Evolutionary conservation across 2,888 invertebrate species (phyloP), one percentile per base, ranked within the genome.

Genomic region (Micoletzkya japonica): DNA sequence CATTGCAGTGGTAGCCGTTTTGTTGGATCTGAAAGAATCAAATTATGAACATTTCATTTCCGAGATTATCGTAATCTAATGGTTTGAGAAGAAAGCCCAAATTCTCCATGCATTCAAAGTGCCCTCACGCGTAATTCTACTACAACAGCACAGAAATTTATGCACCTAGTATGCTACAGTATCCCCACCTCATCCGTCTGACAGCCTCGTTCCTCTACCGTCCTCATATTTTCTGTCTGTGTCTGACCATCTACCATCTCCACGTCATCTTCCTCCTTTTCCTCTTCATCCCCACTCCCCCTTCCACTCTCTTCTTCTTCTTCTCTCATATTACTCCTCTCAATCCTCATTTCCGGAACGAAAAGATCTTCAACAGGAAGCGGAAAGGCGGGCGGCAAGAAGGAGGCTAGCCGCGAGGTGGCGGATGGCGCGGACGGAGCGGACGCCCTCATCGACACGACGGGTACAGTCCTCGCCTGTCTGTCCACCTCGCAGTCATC

Each of bases 211-310:
- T 37, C 32, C 49, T 24, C 60, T 44, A 60, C 32, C 1, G 20
- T 49, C 36, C 7, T 30, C 30, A 7, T 10, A 26, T 49, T 32
- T 34, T 24, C 32, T 49, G 24, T 30, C 28, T 32, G 30, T 4
- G 6, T 32, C 60, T 30, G 10, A 26, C 36, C 24, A 17, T 7
- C 24, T 30, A 6, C 26, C n/a, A 17, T 30, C 24, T 54, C 52
- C 36, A 26, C 3, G 10, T 26, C 64, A 34, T 54, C 54, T 14
- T 54, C 26, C 54, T 52, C 28, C 64, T 14, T 20, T 36, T 36
- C 52, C 50, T 32, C 64, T 64, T 24, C 64, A 50, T 64, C 64
- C 20, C 52, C 64, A 26, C 37, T 26, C 37, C 30, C 32, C 34
- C 24, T 50, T 26, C 52, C 56, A 26, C 4, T 56, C 28, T 10